phyloP scores from a whole-genome alignment of 30 jellyfish, hydroid and myxozoan species.

The Aurelia aurita complex sp. Pacific region DNA sequence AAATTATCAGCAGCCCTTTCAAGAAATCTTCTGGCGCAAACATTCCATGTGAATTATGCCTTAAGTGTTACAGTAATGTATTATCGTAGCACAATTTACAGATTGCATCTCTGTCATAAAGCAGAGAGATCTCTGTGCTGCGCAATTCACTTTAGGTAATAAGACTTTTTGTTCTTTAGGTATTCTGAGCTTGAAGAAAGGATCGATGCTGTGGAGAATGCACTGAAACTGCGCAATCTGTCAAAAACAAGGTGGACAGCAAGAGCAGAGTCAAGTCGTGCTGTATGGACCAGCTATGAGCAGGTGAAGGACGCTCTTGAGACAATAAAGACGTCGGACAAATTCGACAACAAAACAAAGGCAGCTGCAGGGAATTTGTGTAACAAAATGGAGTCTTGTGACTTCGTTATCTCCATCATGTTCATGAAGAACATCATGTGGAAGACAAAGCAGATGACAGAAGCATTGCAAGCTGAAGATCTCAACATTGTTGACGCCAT shows the following conservation, averaged over 20 bases:
- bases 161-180: too few species aligned
- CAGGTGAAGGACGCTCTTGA: neutral
- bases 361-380: neutral
- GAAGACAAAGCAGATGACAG: constrained; percentile 27
- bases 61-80: neutral
- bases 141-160: too few species aligned
- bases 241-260: constrained; percentile 51
- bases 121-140: neutral
- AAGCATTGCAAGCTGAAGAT: constrained; percentile 24
- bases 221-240: constrained; percentile 8
- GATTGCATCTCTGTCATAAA: neutral
- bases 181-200: neutral
- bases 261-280: constrained; percentile 23
- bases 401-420: constrained; percentile 12
- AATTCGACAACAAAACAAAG: neutral
- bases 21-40: too few species aligned
- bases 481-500: constrained; percentile 26
- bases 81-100: neutral
- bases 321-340: neutral
- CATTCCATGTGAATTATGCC: too few species aligned
- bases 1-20: too few species aligned
- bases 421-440: constrained; percentile 40
- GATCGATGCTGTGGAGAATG: constrained; percentile 2
- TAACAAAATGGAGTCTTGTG: constrained; percentile 4
- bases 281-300: constrained; percentile 22